Conservation (phyloP, 2,797 vertebrate genomes). For the Sparus aurata region DNA sequence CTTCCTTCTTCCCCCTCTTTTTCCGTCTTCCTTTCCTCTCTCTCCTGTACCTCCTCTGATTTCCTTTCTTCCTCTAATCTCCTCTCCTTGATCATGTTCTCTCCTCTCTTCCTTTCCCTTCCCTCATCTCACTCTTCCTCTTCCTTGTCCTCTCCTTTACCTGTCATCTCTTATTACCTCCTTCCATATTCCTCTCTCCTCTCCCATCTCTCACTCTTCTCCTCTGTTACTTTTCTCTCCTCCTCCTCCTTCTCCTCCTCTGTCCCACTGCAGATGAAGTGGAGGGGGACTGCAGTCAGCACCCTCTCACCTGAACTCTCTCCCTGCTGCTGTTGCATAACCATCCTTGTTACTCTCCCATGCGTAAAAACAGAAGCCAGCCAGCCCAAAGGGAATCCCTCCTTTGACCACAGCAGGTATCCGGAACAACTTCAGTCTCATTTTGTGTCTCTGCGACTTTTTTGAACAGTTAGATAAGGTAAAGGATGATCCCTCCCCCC, state of each 20-base stretch:
- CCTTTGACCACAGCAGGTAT: slow-evolving; percentile 31
- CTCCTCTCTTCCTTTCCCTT: too few species aligned
- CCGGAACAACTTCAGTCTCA: slow-evolving; percentile 9
- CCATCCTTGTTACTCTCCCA: slow-evolving; percentile 53
- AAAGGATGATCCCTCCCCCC: not conserved
- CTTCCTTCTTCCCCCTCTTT: too few species aligned
- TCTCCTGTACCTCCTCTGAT: not conserved
- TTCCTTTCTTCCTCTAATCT: too few species aligned
- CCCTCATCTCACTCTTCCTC: too few species aligned
- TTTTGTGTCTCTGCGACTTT: not conserved
- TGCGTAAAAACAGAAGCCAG: slow-evolving; percentile 53
- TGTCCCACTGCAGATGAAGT: slow-evolving; percentile 56
- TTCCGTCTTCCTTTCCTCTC: too few species aligned
- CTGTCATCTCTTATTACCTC: not conserved
- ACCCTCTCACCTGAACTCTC: slow-evolving; percentile 49
- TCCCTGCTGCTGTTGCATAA: slow-evolving; percentile 59
- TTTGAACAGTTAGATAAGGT: slow-evolving; percentile 15
- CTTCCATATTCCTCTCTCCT: too few species aligned
- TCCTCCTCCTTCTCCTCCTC: not conserved
- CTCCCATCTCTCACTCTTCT: not conserved
- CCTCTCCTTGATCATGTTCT: too few species aligned
- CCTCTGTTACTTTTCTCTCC: too few species aligned
- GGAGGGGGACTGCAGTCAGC: slow-evolving; percentile 53
- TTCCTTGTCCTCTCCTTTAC: too few species aligned
- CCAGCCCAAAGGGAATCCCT: slow-evolving; percentile 48